Conservation (phyloP, 2,113 vertebrate genomes). For the Panthera uncia region DNA sequence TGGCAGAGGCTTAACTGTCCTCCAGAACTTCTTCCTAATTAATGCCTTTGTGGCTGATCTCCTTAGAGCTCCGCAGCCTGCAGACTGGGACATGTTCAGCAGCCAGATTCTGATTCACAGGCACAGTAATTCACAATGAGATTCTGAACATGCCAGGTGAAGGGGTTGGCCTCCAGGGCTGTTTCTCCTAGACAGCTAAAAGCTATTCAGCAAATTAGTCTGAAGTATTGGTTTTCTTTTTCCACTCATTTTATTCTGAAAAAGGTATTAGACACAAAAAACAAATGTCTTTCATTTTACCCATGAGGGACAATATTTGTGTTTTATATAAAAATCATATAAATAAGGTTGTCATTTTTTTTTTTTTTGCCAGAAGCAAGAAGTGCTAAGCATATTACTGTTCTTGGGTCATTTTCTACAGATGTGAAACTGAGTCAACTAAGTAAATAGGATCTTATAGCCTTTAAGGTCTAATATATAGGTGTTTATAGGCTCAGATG, state of each 20-base stretch:
- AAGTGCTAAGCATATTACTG: slow-evolving; percentile 48
- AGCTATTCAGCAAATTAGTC: slow-evolving; percentile 79
- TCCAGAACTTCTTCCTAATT: slow-evolving; percentile 68
- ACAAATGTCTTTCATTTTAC: slow-evolving; percentile 82
- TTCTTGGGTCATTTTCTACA: slow-evolving; percentile 32
- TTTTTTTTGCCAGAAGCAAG: slow-evolving; percentile 63
- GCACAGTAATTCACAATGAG: slow-evolving; percentile 76
- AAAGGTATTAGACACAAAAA: slow-evolving; percentile 62
- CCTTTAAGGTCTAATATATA: background rate
- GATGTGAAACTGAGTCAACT: background rate
- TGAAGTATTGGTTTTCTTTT: slow-evolving; percentile 69
- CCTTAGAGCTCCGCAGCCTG: background rate
- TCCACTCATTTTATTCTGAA: slow-evolving; percentile 8
- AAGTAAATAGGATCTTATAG: background rate
- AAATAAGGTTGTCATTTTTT: slow-evolving; percentile 67
- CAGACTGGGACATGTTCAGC: background rate
- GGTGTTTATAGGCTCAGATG: background rate
- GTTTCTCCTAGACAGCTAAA: slow-evolving; percentile 66
- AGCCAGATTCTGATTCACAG: slow-evolving; percentile 43
- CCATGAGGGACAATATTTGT: slow-evolving; percentile 63
- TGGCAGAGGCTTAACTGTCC: slow-evolving; percentile 62
- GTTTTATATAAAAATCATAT: slow-evolving; percentile 79
- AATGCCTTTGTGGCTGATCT: slow-evolving; percentile 55
- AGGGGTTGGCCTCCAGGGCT: slow-evolving; percentile 35
- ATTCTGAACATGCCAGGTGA: slow-evolving; percentile 72